These are phyloP conservation scores for Danio jaintianensis DNA, from an alignment of 2,797 vertebrate genomes.

Conservation along the genomic window DNA sequence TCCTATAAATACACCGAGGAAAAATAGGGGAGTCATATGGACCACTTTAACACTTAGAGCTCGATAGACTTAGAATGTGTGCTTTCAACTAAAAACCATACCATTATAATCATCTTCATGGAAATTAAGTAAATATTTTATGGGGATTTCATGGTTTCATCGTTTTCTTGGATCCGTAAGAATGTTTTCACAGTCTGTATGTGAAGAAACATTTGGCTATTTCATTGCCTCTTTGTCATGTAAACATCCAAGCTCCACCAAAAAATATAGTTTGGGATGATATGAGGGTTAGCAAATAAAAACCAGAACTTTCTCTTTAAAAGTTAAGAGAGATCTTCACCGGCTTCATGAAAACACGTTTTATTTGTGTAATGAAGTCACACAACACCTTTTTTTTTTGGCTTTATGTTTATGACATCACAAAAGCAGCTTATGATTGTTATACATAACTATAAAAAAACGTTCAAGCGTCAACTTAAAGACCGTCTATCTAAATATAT, in stretches of 20 bases:
- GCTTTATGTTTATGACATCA: slow-evolving; percentile 76
- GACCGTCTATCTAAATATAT: slow-evolving; percentile 40
- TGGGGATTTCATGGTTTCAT: too few species aligned
- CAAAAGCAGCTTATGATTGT: slow-evolving; percentile 75
- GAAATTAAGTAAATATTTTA: too few species aligned
- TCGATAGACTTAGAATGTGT: too few species aligned
- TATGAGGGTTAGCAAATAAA: not conserved
- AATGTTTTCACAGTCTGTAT: too few species aligned
- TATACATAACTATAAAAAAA: slow-evolving; percentile 53
- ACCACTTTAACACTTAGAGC: not conserved
- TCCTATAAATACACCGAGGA: not conserved
- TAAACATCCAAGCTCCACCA: not conserved
- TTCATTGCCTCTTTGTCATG: too few species aligned
- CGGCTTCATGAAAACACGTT: slow-evolving; percentile 19
- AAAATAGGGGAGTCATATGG: not conserved
- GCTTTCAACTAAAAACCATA: too few species aligned
- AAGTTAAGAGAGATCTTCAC: not conserved
- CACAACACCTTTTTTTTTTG: slow-evolving; percentile 28
- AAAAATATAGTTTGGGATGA: not conserved
- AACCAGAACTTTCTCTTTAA: not conserved
- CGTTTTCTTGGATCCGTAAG: too few species aligned
- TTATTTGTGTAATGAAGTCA: slow-evolving; percentile 49
- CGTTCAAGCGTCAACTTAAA: slow-evolving; percentile 45
- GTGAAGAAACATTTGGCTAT: too few species aligned
- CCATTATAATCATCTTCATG: too few species aligned